phyloP scores from a whole-genome alignment of 2,888 invertebrate genomes.

The Lordiphosa fenestrarum region DNA sequence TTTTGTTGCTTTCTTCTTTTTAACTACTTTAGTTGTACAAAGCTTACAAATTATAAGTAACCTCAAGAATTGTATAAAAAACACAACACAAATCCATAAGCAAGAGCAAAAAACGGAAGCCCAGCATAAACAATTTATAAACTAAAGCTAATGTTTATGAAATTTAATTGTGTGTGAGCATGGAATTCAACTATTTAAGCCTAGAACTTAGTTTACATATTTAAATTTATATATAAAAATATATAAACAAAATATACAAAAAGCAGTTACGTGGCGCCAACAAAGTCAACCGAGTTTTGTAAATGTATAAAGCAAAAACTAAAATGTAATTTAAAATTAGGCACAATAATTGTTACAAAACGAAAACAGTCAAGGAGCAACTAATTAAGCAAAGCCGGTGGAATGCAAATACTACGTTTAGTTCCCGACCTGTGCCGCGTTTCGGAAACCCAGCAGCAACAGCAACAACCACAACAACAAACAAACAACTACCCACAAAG shows the following conservation, averaged over 20 bases:
- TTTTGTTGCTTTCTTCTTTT: constrained; percentile 72
- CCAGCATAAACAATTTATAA: constrained; percentile 50
- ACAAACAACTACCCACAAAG: constrained; percentile 34
- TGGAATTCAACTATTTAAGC: constrained; percentile 71
- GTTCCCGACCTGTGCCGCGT: constrained; percentile 40
- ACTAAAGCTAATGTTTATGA: constrained; percentile 54
- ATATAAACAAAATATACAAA: constrained; percentile 31
- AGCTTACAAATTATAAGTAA: constrained; percentile 56
- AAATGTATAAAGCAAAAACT: constrained; percentile 50
- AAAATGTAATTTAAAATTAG: constrained; percentile 66
- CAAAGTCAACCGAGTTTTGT: constrained; percentile 51
- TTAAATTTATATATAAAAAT: constrained; percentile 34
- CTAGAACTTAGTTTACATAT: constrained; percentile 55
- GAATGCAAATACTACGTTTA: constrained; percentile 28
- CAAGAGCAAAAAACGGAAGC: constrained; percentile 30
- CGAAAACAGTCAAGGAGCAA: constrained; percentile 38
- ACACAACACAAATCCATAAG: constrained; percentile 24
- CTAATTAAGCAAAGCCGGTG: constrained; percentile 41
- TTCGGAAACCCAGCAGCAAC: constrained; percentile 24
- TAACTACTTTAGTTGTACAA: constrained; percentile 76
- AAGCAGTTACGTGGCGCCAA: constrained; percentile 27
- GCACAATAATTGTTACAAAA: constrained; percentile 61
- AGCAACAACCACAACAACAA: constrained; percentile 10
- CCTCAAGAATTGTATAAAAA: constrained; percentile 42
- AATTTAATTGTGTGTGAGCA: constrained; percentile 55